Base-by-base conservation (phyloP, 2,888 invertebrate species). In the Ennomos quercinarius region DNA sequence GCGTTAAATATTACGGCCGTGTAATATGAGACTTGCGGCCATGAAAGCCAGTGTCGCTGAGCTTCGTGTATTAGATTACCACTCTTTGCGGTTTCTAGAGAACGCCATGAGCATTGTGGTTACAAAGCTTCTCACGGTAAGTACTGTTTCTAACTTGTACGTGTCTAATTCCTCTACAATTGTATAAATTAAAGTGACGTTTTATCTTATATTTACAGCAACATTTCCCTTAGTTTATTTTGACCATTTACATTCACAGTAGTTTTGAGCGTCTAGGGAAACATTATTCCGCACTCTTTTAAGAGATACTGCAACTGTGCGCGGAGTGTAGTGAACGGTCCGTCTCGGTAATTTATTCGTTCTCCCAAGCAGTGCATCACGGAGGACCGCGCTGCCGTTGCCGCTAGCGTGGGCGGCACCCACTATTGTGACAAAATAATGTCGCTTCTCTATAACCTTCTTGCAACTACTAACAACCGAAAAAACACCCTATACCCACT, bases 351-450 rank as follows among this genome's bases (percentile, higher is more conserved):
- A 91, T 92, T 91, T 92, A 92, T 92, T 89, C 89, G 82, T 85
- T 83, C 84, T 87, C 86, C 78, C 87, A 89, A 91, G 89, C 90
- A 85, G 86, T 91, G 91, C 91, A 91, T 91, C 92, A 91, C 87
- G 78, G 83, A 86, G 84, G 84, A 85, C 83, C 84, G 77, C 78
- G 81, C 80, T 83, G 77, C 82, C 81, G 81, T 82, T 83, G 85
- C 82, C 82, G 81, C 81, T 77, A 73, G 84, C 85, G 91, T 92
- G 90, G 91, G 92, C 86, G 91, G 88, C 80, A 83, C 86, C 86
- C 81, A 86, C 89, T 86, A 91, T 91, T 92, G 92, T 92, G 89
- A 92, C 91, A 90, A 91, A 91, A 92, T 91, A 89, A 89, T 86
- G 88, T 89, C 89, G 87, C 84, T 82, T 84, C 81, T 86, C 86